Evolutionary conservation across 2,797 vertebrate genomes (phyloP).

Genomic region (Octomys mimax): DNA sequence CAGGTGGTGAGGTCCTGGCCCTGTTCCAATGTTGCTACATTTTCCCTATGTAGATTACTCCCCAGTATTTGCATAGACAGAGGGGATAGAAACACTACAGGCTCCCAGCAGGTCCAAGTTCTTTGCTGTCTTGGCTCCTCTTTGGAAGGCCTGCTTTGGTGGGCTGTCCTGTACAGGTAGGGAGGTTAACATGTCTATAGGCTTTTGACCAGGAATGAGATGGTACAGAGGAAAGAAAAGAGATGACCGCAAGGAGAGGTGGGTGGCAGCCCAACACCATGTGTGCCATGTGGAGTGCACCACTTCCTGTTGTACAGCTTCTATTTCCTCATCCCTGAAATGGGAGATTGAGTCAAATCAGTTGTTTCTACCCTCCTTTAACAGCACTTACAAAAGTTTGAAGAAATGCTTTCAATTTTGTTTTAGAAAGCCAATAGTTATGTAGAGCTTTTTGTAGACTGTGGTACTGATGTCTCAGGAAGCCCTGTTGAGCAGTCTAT

Average conservation of each 20-base stretch:
- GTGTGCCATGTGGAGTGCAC: neutral
- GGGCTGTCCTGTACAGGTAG: neutral
- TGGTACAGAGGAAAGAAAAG: neutral
- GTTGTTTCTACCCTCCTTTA: neutral
- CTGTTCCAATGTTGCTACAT: conserved; percentile 73
- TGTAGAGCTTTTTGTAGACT: neutral
- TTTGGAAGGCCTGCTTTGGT: neutral
- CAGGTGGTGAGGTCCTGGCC: conserved; percentile 72
- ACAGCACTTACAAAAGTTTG: neutral
- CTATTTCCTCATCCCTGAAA: neutral
- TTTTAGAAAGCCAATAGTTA: conserved; percentile 31
- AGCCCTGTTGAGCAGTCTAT: neutral
- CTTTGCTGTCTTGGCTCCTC: neutral
- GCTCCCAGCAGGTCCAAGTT: neutral
- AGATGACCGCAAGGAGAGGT: neutral
- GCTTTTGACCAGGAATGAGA: neutral
- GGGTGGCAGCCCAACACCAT: neutral
- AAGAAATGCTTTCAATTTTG: neutral
- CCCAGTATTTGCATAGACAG: conserved; percentile 63
- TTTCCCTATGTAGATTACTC: conserved; percentile 71
- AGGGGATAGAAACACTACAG: neutral
- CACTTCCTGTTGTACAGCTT: neutral
- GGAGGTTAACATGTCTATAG: neutral
- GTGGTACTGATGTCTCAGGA: neutral
- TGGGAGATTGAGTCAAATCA: neutral